A percentile compares a stretch with the other conserved stretches of the same genome.
Conservation (phyloP, 1,140 invertebrate species). For the Mesaphorura yosii region DNA sequence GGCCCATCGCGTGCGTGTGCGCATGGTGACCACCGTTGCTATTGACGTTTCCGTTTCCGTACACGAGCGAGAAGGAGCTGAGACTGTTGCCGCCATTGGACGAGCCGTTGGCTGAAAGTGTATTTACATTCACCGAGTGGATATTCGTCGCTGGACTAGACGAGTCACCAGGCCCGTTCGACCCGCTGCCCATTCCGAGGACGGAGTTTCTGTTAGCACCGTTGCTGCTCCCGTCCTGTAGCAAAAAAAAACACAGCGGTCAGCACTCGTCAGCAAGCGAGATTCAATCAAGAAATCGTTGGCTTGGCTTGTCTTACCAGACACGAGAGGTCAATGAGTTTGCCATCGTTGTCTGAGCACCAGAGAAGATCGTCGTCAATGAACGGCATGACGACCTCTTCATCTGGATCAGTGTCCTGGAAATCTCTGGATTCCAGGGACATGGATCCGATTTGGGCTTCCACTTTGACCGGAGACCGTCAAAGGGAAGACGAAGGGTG, state of each 20-base stretch:
- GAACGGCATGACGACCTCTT: slow-evolving; percentile 60
- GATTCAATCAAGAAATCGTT: background rate
- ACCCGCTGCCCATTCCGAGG: slow-evolving; percentile 12
- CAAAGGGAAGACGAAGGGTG: too few species aligned
- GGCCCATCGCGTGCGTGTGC: background rate
- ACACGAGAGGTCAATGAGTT: slow-evolving; percentile 79
- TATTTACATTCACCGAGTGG: background rate
- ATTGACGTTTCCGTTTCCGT: background rate
- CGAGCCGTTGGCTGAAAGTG: background rate
- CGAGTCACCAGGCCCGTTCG: slow-evolving; percentile 14
- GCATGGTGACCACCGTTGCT: background rate
- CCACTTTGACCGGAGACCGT: slow-evolving; percentile 22
- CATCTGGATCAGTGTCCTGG: slow-evolving; percentile 23
- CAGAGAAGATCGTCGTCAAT: slow-evolving; percentile 83
- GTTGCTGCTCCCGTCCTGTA: slow-evolving; percentile 19
- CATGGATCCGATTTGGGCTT: slow-evolving; percentile 19
- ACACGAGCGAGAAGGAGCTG: background rate
- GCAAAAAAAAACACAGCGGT: slow-evolving; percentile 6
- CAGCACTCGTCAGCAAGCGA: background rate
- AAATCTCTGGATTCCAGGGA: slow-evolving; percentile 24
- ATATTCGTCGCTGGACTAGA: slow-evolving; percentile 20
- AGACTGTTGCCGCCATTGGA: background rate
- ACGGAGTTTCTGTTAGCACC: slow-evolving; percentile 20
- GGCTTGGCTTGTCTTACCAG: slow-evolving; percentile 46
- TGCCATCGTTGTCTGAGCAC: slow-evolving; percentile 82